Evolutionary conservation across 2,113 vertebrate genomes (phyloP).

Genomic region (Aix galericulata): DNA sequence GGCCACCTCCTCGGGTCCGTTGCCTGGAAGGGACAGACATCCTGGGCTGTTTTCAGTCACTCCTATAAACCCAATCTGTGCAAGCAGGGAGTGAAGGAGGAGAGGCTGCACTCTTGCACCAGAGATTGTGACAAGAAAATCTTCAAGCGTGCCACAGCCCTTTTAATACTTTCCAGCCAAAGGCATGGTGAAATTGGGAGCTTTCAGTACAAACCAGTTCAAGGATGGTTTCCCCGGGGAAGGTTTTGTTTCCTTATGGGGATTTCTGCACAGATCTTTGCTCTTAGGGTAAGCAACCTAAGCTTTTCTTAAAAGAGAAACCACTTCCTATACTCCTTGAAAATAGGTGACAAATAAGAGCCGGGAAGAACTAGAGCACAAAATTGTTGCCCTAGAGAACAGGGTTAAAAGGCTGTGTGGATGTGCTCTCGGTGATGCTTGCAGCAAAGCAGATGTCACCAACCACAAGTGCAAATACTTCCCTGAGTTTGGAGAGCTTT

Average conservation of each 20-base stretch:
- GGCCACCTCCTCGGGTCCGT: not conserved
- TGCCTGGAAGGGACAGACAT: not conserved
- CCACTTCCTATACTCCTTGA: not conserved
- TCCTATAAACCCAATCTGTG: not conserved
- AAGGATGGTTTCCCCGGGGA: not conserved
- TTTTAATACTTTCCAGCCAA: conserved; percentile 28
- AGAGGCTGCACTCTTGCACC: not conserved
- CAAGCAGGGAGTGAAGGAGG: not conserved
- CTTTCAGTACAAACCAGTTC: not conserved
- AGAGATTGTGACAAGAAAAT: not conserved
- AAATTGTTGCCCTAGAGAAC: conserved; percentile 30
- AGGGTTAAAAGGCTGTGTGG: conserved; percentile 23
- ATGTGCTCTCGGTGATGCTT: not conserved
- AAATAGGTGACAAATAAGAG: not conserved
- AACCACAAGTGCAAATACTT: not conserved
- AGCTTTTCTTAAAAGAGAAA: conserved; percentile 1
- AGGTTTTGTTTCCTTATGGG: not conserved
- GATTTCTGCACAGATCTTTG: not conserved
- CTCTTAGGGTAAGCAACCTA: not conserved
- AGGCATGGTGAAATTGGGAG: not conserved
- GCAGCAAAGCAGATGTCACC: not conserved
- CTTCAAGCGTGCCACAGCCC: not conserved
- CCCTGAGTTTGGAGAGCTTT: not conserved
- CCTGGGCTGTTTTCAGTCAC: not conserved
- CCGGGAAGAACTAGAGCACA: conserved; percentile 37